phyloP scores from a whole-genome alignment of 1,140 invertebrate genomes.

The Bombus pyrosoma region DNA sequence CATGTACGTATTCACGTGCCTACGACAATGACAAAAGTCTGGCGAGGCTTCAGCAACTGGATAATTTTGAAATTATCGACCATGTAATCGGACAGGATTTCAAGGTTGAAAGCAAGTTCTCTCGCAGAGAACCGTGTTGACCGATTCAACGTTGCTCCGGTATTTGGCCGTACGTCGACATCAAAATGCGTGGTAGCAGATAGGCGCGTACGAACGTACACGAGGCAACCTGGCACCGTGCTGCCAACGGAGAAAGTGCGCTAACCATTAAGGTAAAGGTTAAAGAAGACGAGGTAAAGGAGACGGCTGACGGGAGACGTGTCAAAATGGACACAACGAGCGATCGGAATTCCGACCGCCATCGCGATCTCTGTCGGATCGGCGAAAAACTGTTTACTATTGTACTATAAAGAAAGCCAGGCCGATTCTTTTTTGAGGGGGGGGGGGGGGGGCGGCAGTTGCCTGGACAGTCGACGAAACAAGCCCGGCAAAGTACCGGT shows the following conservation, averaged over 20 bases:
- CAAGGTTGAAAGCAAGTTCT: constrained; percentile 34
- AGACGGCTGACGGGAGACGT: background rate
- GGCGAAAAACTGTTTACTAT: too few species aligned
- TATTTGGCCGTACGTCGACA: constrained; percentile 62
- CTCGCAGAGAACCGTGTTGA: constrained; percentile 51
- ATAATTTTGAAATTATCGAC: background rate
- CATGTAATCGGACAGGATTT: background rate
- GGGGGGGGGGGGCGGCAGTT: background rate
- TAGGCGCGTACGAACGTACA: constrained; percentile 42
- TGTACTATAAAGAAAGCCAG: too few species aligned
- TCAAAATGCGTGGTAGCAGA: constrained; percentile 65
- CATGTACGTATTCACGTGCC: background rate
- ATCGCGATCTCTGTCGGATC: too few species aligned
- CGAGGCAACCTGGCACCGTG: constrained; percentile 64
- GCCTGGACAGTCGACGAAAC: background rate
- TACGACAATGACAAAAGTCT: too few species aligned
- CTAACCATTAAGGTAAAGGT: constrained; percentile 79
- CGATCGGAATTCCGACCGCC: background rate
- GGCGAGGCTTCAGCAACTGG: too few species aligned
- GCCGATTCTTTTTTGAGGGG: too few species aligned
- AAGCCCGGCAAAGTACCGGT: constrained; percentile 22
- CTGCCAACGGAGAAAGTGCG: constrained; percentile 80
- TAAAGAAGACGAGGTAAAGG: constrained; percentile 70
- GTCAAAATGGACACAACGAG: background rate
- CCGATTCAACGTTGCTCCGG: constrained; percentile 39